Evolutionary conservation across 2,113 vertebrate species (phyloP), one percentile per base, ranked within the genome.

Genomic region (Microcebus ravelobensis): DNA sequence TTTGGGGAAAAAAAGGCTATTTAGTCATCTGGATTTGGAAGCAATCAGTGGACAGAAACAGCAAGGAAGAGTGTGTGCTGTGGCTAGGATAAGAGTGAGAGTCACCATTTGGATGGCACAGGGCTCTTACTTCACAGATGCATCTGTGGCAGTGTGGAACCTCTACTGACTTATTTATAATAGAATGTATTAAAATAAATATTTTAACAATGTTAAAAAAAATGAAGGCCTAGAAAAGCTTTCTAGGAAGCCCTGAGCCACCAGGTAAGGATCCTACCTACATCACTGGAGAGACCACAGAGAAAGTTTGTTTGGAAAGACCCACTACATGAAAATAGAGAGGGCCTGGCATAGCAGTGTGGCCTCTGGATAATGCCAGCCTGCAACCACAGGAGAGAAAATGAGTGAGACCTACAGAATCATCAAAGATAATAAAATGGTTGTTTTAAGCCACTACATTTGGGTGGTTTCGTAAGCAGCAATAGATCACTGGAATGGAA

Each of bases 1-100:
- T 99, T 90, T 99, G 99, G 99, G 99, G 99, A 97, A 99, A 98
- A 45, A 99, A 98, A 83, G 94, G 98, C 90, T 82, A 2, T 95
- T 91, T 97, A 96, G 52, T 74, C 55, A 92, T 92, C 96, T 92
- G 98, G 97, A 98, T 31, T 94, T 98, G 96, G 97, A 98, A 70
- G 71, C 96, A 97, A 36, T 96, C 10, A 52, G 59, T 74, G 97
- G 89, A 97, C 96, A 92, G 96, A 81, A 89, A 91, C 91, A 97
- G 85, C 94, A 91, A 94, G 97, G 98, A 98, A 98, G 96, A 97
- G 27, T 96, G 25, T n/a, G 34, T 68, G 36, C 93, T 96, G 98
- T 98, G 98, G 95, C 92, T 97, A 97, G 91, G 86, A 97, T 80
- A 87, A 90, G 93, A 96, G 83, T 76, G 87, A 73, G 48, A 23